These are phyloP conservation scores for Phragmatobia fuliginosa DNA, from an alignment of 2,888 invertebrate species.

Conservation along the genomic window DNA sequence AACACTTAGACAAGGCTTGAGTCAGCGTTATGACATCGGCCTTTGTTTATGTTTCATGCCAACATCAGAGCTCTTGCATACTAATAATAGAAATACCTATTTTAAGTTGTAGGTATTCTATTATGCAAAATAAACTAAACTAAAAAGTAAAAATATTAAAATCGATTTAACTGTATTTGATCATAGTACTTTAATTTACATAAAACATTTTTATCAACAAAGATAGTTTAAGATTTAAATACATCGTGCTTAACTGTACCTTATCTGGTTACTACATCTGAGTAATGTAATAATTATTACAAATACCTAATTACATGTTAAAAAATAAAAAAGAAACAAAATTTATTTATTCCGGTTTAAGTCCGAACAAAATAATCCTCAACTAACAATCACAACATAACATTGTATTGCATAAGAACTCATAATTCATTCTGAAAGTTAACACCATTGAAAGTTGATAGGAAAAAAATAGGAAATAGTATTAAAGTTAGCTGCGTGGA, in stretches of 20 bases:
- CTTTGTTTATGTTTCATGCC: constrained; percentile 22
- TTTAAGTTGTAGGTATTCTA: not conserved
- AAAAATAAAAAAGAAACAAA: not conserved
- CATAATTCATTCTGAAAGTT: constrained; percentile 79
- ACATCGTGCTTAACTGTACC: not conserved
- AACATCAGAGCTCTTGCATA: constrained; percentile 14
- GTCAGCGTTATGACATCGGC: constrained; percentile 16
- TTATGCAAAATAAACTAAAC: not conserved
- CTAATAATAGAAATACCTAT: constrained; percentile 2
- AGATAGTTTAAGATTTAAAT: not conserved
- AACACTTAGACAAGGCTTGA: constrained; percentile 46
- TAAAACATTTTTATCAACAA: not conserved
- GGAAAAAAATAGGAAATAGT: constrained; percentile 72
- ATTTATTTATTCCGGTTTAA: constrained; percentile 13
- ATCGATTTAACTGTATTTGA: too few species aligned
- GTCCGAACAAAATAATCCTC: constrained; percentile 47
- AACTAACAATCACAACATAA: constrained; percentile 68
- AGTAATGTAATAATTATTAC: not conserved
- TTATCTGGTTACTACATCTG: not conserved
- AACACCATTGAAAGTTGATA: constrained; percentile 71
- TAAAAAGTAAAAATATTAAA: too few species aligned
- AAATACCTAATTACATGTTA: not conserved
- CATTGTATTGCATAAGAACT: constrained; percentile 66
- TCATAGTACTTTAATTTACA: too few species aligned
- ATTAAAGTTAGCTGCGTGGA: constrained; percentile 65